Base-by-base conservation (phyloP, 1,140 invertebrate genomes). In the Bombus superbus region DNA sequence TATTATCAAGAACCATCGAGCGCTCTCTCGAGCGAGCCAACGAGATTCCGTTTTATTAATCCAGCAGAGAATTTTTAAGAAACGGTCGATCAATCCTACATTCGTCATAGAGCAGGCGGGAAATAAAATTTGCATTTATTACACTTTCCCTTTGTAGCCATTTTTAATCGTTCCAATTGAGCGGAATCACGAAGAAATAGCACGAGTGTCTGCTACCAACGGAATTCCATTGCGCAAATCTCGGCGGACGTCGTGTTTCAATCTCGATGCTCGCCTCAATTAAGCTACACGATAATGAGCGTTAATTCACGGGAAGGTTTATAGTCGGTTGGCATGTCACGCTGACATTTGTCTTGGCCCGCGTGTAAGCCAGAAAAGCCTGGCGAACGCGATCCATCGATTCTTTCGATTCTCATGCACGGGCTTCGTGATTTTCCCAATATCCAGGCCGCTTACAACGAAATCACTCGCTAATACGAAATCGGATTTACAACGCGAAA, bases 281-380 rank as follows among this genome's bases (percentile, higher is more conserved):
- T 83, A 83, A 83, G 42, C 59, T 68, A 53, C 74, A 78, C 81
- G 81, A 83, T 83, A 83, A 83, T 83, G 73, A 78, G 73, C 81
- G 74, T 77, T 78, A 83, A 78, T 83, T 83, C 74, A 47, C 74
- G 47, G 47, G 40, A 4, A 75, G 72, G 42, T 77, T 83, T 78
- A 83, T 78, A 68, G 81, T 69, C 62, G 81, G 74, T 77, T 83
- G 47, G 81, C 81, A 78, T 83, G 81, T 69, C 74, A 69, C 44
- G 44, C 81, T 28, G 81, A 69, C 62, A 69, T 83, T 83, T 78
- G 74, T 77, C 71, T 59, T 66, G 35, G 35, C 11, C 64, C 22
- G 32, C 53, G n/a, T 53, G 18, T 42, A 44, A 25, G 57, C 25
- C 40, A 81, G 68, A 62, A 35, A 47, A 42, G 25, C 2, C 18